Evolutionary conservation across 2,797 vertebrate species (phyloP).

Genomic region (Silurus lanzhouensis): DNA sequence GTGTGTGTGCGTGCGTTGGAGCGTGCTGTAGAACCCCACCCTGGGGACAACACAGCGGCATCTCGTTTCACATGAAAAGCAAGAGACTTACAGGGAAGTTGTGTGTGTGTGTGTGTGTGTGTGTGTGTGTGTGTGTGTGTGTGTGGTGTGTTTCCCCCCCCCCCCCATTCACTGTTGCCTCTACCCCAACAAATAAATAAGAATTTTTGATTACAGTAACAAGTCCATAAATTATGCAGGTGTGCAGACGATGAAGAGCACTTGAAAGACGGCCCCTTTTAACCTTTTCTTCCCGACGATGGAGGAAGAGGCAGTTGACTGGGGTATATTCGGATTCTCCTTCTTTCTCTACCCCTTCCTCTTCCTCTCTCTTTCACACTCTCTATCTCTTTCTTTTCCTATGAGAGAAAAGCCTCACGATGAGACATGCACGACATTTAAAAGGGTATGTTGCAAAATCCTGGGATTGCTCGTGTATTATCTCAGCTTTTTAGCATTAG

Average conservation of each 20-base stretch:
- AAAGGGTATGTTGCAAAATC: background rate
- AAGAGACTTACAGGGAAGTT: conserved; percentile 62
- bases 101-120: conserved; percentile 50
- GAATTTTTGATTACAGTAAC: conserved; percentile 83
- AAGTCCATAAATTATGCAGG: conserved; percentile 77
- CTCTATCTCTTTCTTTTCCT: background rate
- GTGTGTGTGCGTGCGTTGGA: conserved; percentile 38
- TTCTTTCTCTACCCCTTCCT: background rate
- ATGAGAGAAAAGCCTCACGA: background rate
- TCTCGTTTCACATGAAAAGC: conserved; percentile 78
- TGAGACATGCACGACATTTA: background rate
- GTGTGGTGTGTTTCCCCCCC: conserved; percentile 9
- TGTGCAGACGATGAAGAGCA: conserved; percentile 64
- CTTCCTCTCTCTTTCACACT: background rate
- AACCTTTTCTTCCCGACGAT: conserved; percentile 69
- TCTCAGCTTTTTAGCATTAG: background rate
- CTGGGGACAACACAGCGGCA: conserved; percentile 72
- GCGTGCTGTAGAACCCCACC: conserved; percentile 60
- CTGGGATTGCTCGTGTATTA: background rate
- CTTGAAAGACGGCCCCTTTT: conserved; percentile 74
- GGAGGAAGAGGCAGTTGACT: conserved; percentile 54
- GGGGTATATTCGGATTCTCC: conserved; percentile 39
- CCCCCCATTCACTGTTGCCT: conserved; percentile 50
- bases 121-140: conserved; percentile 50
- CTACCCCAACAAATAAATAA: conserved; percentile 69